Evolutionary conservation across 2,888 invertebrate species (phyloP).

Genomic region (Apeira syringaria): DNA sequence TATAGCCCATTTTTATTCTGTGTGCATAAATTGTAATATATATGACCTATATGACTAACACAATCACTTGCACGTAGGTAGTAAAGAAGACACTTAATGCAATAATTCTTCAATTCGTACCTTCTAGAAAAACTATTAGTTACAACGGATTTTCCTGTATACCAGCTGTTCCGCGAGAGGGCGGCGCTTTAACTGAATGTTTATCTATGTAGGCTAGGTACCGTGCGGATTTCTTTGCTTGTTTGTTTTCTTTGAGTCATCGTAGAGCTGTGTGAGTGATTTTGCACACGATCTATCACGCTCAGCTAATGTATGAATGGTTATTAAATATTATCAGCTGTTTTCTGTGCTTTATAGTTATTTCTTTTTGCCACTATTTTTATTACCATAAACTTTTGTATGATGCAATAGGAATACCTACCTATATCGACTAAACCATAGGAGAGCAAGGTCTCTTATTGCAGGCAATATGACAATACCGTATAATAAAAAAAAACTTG

Average conservation of each 20-base stretch:
- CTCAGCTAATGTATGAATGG: too few relatives aligned
- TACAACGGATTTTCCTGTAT: constrained; percentile 1
- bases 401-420: too few relatives aligned
- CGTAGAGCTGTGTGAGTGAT: constrained; percentile 4
- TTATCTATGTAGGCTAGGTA: not conserved
- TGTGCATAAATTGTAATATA: not conserved
- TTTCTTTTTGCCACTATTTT: too few relatives aligned
- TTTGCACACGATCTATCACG: constrained; percentile 15
- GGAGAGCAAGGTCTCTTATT: too few relatives aligned
- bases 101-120: constrained; percentile 7
- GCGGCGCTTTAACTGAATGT: not conserved
- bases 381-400: too few relatives aligned
- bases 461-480: too few relatives aligned
- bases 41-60: not conserved
- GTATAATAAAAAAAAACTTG: too few relatives aligned
- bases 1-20: too few relatives aligned
- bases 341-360: too few relatives aligned
- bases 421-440: too few relatives aligned
- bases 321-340: too few relatives aligned
- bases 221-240: constrained; percentile 6
- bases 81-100: constrained; percentile 1
- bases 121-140: constrained; percentile 3
- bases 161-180: constrained; percentile 2
- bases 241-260: constrained; percentile 12
- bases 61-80: constrained; percentile 1